Evolutionary conservation across 1,140 invertebrate species (phyloP).

Genomic region (Calycopis cecrops): DNA sequence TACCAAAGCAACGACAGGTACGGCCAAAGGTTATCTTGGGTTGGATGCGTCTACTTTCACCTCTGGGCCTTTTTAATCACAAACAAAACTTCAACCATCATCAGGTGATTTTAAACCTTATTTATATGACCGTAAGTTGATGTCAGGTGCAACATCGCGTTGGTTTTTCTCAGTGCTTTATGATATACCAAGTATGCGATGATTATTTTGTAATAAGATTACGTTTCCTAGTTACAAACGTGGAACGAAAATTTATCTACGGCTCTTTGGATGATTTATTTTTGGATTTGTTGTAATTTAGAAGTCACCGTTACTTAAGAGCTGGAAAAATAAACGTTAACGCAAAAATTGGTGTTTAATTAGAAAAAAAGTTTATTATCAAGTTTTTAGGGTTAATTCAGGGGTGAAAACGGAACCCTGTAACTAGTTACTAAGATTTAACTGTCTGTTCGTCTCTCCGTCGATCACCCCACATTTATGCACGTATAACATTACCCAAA

Average conservation of each 20-base stretch:
- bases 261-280: not conserved
- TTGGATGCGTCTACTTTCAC: slow-evolving; percentile 38
- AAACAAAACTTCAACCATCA: slow-evolving; percentile 10
- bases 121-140: not conserved
- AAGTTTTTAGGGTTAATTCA: too few relatives aligned
- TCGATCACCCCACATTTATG: too few relatives aligned
- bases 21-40: slow-evolving; percentile 31
- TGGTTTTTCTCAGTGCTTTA: slow-evolving; percentile 13
- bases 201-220: slow-evolving; percentile 16
- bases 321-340: too few relatives aligned
- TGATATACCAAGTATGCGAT: slow-evolving; percentile 13
- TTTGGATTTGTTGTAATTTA: not conserved
- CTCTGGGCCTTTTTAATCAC: slow-evolving; percentile 31
- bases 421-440: too few relatives aligned
- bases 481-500: too few relatives aligned
- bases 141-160: not conserved
- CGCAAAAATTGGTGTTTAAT: too few relatives aligned
- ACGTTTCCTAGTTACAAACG: slow-evolving; percentile 10
- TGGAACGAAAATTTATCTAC: slow-evolving; percentile 1
- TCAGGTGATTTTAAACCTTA: slow-evolving; percentile 1
- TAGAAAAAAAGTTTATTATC: too few relatives aligned
- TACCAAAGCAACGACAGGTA: slow-evolving; percentile 34
- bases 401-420: too few relatives aligned
- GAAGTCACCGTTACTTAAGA: too few relatives aligned
- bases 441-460: too few relatives aligned